Evolutionary conservation across 2,888 invertebrate species (phyloP), one percentile per base, ranked within the genome.

Genomic region (Punctoribates punctum): DNA sequence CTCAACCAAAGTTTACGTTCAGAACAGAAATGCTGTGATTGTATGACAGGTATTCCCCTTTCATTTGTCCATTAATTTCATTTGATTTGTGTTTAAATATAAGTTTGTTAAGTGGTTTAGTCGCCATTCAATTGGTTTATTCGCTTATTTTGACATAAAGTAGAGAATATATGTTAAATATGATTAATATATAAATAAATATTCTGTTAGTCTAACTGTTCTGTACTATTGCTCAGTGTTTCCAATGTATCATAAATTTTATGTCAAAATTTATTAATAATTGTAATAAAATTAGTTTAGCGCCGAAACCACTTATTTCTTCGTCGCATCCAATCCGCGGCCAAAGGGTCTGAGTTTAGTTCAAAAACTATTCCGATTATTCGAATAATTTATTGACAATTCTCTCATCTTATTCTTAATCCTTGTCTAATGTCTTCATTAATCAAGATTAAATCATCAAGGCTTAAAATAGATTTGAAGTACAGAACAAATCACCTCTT

Each of bases 1-100:
- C 78, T 15, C 75, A 78, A 11, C 77, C 76, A 0, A 79, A 77
- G 25, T 54, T 60, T 75, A 89, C 88, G 83, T 93, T 75, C 54
- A 46, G 46, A 48, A 65, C 67, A 25, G 75, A 75, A 54, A 75
- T 75, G 75, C 75, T 75, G 70, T 70, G 70, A 70, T 70, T 70
- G 27, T 65, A 34, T 17, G 23, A 34, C 29, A 65, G 62, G 62
- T 65, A 57, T 57, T 57, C 54, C 23, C 23, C 3, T 23, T 57
- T 54, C 15, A 48, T 48, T 17, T 48, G 8, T 54, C 6, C 3
- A 20, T n/a, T n/a, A 54, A 54, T 15, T n/a, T n/a, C 6, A 17
- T 17, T 65, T 65, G 8, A 34, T 34, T 29, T 65, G 15, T 17
- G 3, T 48, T 17, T 48, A 17, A 48, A 6, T 48, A 48, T 48